Evolutionary conservation across 2,888 invertebrate species (phyloP).

Genomic region (Chrysopilus asiliformis): DNA sequence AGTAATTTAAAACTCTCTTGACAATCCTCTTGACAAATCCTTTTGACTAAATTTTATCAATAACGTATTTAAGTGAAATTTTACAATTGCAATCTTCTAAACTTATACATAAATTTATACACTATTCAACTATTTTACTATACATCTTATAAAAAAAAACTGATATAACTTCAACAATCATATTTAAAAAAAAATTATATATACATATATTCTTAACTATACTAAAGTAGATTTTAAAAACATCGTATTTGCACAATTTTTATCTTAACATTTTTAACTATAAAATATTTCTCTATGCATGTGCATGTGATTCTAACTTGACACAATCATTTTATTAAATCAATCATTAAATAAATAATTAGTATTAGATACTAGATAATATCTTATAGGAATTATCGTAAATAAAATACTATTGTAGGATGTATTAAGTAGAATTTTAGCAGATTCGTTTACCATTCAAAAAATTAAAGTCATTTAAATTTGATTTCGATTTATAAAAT

Average conservation of each 20-base stretch:
- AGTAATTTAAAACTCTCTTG: conserved; percentile 8
- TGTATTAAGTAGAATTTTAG: too few species aligned
- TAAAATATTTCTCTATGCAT: not conserved
- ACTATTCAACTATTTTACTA: not conserved
- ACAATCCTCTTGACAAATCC: conserved; percentile 12
- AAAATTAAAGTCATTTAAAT: too few species aligned
- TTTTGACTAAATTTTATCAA: not conserved
- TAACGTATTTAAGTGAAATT: not conserved
- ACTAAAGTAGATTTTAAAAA: too few species aligned
- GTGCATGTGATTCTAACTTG: not conserved
- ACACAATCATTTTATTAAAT: not conserved
- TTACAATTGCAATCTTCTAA: not conserved
- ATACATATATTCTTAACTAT: not conserved
- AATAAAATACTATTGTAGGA: too few species aligned
- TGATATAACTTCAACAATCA: not conserved
- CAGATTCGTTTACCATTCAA: too few species aligned
- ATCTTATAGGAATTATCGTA: too few species aligned
- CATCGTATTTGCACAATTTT: too few species aligned
- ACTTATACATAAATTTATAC: conserved; percentile 3
- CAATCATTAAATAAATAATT: not conserved
- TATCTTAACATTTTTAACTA: too few species aligned
- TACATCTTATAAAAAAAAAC: not conserved
- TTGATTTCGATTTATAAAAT: too few species aligned
- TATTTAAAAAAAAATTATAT: not conserved
- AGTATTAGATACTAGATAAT: too few species aligned